These are phyloP conservation scores for Homarus americanus DNA, from an alignment of 1,140 invertebrate genomes.

Conservation along the genomic window DNA sequence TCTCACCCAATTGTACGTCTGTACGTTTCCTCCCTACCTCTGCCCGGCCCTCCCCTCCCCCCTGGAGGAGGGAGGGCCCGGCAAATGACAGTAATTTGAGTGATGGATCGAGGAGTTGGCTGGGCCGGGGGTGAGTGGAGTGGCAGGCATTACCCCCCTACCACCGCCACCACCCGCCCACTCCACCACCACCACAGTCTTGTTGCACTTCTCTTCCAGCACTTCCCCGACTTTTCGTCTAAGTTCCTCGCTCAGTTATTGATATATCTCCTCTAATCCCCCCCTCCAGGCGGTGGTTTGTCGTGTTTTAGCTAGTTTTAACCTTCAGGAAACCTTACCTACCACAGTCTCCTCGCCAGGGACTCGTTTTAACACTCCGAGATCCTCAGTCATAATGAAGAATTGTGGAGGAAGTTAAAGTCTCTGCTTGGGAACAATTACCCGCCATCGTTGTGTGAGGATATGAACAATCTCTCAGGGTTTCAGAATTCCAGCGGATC, in stretches of 20 bases:
- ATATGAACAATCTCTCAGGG: no score
- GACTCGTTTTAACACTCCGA: no score
- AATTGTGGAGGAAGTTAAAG: no score
- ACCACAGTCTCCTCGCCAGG: no score
- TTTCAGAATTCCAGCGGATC: no score
- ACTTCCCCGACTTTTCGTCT: slow-evolving; percentile 27
- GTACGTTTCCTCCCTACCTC: not conserved
- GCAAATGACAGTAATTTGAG: slow-evolving; percentile 74
- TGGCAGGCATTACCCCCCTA: not conserved
- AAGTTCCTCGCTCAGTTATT: not conserved
- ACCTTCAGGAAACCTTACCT: no score
- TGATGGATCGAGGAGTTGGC: slow-evolving; percentile 70
- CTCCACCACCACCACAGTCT: not conserved
- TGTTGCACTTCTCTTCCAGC: slow-evolving; percentile 14
- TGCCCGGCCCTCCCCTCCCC: slow-evolving; percentile 6
- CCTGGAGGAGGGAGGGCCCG: slow-evolving; percentile 45
- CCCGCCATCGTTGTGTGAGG: no score
- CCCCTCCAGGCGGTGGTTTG: no score
- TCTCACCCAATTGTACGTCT: not conserved
- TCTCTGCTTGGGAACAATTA: no score
- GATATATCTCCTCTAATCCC: no score
- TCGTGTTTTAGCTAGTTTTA: no score
- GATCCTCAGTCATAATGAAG: no score
- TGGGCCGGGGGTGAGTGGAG: slow-evolving; percentile 1
- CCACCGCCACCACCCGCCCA: not conserved